A percentile compares a stretch with the other conserved stretches of the same genome.
Conservation (phyloP, 2,888 invertebrate genomes). For the Oscheius sp. region DNA sequence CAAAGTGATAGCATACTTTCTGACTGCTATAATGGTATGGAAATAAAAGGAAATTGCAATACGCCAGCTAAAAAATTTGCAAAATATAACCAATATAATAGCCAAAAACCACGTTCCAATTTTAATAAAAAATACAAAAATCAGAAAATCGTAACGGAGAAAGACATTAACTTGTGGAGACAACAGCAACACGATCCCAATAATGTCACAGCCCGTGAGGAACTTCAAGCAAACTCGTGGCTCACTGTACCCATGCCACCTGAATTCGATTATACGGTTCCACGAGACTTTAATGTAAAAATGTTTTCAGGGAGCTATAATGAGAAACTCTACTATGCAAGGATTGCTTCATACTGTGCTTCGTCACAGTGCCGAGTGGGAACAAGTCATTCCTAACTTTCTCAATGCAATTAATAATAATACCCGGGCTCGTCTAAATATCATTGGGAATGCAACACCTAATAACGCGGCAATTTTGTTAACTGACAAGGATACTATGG, state of each 20-base stretch:
- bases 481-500: too few relatives aligned
- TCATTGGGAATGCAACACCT: too few relatives aligned
- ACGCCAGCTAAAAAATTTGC: background rate
- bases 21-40: background rate
- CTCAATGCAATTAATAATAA: too few relatives aligned
- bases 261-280: slow-evolving; percentile 3
- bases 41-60: background rate
- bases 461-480: too few relatives aligned
- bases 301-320: background rate
- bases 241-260: background rate
- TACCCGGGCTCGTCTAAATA: too few relatives aligned
- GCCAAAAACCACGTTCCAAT: background rate
- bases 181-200: background rate
- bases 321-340: background rate
- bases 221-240: background rate
- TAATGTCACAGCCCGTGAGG: background rate
- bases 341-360: background rate
- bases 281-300: background rate
- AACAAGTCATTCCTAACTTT: background rate
- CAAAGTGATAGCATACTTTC: background rate
- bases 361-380: slow-evolving; percentile 1
- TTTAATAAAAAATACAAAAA: background rate
- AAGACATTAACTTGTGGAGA: background rate
- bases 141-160: background rate
- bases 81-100: background rate